Evolutionary conservation across 2,113 vertebrate species (phyloP), one percentile per base, ranked within the genome.

Genomic region (Syrmaticus mikado): DNA sequence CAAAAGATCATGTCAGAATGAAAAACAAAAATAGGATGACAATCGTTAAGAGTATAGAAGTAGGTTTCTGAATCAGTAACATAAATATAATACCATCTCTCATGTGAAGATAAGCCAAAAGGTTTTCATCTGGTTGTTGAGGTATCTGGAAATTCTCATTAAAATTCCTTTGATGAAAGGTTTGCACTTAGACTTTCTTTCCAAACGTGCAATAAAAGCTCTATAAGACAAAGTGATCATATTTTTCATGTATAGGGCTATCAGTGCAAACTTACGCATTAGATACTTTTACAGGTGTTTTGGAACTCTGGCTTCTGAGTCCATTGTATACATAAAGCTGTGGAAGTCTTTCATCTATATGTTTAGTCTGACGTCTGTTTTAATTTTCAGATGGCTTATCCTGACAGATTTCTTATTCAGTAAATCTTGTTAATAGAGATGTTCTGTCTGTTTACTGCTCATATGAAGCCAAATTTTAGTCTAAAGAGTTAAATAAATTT

Each of bases 331-430:
- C 60, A 32, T 61, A 81, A 91, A 86, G 40, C 28, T 72, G 52
- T 85, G 58, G 2, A 89, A 90, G 45, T 38, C 66, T 92, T 96
- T 84, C 64, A 91, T 82, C 40, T 61, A 73, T 45, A 77, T 74
- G 20, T 48, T 36, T 55, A 74, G 55, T 25, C 21, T 85, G 55
- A 84, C 74, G 64, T 85, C 67, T 84, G 16, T 61, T 86, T 93
- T 92, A 90, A 91, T 85, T 92, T 84, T 93, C 41, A 79, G 74
- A 73, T 21, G 40, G 25, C 25, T 92, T 84, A 62, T 75, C 64
- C 84, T 87, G 86, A 70, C 95, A 77, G 36, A 79, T 82, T 91
- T 92, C 62, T 27, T 25, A 45, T 82, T 92, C 19, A 10, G 62
- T 58, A 87, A 82, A 79, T 58, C 30, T 60, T 81, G 68, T 92